Evolutionary conservation across 2,888 invertebrate species (phyloP).

Genomic region (Pterostichus madidus): DNA sequence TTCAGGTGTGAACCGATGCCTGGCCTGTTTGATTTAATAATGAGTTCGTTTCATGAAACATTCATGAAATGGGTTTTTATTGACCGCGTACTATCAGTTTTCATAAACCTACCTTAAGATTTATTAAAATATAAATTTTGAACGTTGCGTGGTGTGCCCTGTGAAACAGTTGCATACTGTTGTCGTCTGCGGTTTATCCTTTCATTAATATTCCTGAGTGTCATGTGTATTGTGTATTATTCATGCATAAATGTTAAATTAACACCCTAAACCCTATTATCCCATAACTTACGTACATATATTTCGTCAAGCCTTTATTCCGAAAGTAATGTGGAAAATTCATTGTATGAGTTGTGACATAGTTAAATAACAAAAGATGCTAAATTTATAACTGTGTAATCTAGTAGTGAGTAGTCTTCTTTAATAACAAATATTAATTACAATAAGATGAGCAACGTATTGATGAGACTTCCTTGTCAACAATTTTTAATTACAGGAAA

Average conservation of each 20-base stretch:
- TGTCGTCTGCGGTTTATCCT: slow-evolving; percentile 41
- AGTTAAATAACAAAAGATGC: neutral
- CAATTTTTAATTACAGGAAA: too few relatives aligned
- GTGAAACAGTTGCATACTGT: slow-evolving; percentile 31
- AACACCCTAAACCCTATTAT: slow-evolving; percentile 38
- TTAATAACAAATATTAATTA: too few relatives aligned
- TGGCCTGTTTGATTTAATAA: slow-evolving; percentile 8
- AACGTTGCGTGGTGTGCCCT: neutral
- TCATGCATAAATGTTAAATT: slow-evolving; percentile 45
- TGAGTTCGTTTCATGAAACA: slow-evolving; percentile 5
- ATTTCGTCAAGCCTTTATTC: slow-evolving; percentile 42
- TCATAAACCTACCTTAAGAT: slow-evolving; percentile 31
- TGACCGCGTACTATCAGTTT: slow-evolving; percentile 13
- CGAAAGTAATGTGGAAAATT: slow-evolving; percentile 21
- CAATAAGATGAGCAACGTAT: too few relatives aligned
- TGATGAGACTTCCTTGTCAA: too few relatives aligned
- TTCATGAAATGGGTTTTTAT: slow-evolving; percentile 22
- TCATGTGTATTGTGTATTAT: slow-evolving; percentile 42
- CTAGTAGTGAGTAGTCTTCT: neutral
- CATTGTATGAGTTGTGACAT: slow-evolving; percentile 5
- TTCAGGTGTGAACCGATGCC: slow-evolving; percentile 22
- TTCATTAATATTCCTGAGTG: slow-evolving; percentile 49
- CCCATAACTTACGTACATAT: slow-evolving; percentile 46
- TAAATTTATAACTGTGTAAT: slow-evolving; percentile 9
- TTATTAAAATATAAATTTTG: slow-evolving; percentile 42